phyloP scores from a whole-genome alignment of 2,888 invertebrate species.

The Emmelina monodactyla region DNA sequence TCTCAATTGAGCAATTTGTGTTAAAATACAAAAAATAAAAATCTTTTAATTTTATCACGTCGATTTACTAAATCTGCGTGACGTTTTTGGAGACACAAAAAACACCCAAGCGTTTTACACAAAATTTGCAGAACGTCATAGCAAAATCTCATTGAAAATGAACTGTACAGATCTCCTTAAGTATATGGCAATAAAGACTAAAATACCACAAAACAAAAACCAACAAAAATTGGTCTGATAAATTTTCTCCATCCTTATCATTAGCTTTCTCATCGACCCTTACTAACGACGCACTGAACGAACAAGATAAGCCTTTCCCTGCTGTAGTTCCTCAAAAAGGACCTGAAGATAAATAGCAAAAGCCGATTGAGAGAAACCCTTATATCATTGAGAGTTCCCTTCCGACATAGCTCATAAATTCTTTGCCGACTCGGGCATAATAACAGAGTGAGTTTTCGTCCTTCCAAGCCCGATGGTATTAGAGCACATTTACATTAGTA shows the following conservation, averaged over 20 bases:
- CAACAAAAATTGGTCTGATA: too few species aligned
- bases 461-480: neutral
- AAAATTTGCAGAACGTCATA: too few species aligned
- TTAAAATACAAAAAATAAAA: neutral
- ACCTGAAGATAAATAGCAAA: neutral
- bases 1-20: neutral
- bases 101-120: too few species aligned
- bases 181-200: neutral
- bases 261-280: too few species aligned
- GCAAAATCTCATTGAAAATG: too few species aligned
- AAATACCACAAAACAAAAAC: too few species aligned
- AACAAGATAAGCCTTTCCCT: too few species aligned
- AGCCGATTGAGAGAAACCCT: neutral
- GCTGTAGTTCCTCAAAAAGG: too few species aligned
- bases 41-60: neutral
- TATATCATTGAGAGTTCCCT: neutral
- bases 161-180: neutral
- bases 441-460: neutral
- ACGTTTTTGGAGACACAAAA: neutral
- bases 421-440: neutral
- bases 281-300: too few species aligned
- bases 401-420: neutral
- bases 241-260: too few species aligned
- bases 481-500: too few species aligned
- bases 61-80: neutral